Evolutionary conservation across 2,797 vertebrate species (phyloP).

Genomic region (Dendrocincla tyrannina): DNA sequence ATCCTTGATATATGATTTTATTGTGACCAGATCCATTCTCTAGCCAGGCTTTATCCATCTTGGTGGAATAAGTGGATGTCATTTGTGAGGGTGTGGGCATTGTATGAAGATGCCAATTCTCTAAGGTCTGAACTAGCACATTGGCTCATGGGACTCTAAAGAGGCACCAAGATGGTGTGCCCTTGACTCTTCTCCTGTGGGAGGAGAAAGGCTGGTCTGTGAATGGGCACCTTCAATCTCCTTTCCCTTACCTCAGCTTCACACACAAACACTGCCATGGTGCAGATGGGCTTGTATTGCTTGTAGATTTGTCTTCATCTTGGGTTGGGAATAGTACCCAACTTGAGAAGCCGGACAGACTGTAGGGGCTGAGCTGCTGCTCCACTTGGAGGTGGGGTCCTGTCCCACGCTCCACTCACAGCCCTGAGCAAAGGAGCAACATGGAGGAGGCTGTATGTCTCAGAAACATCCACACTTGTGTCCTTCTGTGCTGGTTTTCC

Average conservation of each 20-base stretch:
- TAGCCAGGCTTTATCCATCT: background rate
- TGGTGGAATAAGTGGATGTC: background rate
- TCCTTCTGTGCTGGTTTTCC: background rate
- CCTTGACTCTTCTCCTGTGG: fast-evolving
- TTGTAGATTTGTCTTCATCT: background rate
- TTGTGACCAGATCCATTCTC: background rate
- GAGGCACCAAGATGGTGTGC: background rate
- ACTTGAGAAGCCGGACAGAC: background rate
- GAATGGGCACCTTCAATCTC: background rate
- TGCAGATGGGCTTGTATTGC: background rate
- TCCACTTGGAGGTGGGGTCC: background rate
- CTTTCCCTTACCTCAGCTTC: background rate
- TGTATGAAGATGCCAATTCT: background rate
- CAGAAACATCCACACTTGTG: fast-evolving
- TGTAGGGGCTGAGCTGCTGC: background rate
- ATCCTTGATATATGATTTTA: background rate
- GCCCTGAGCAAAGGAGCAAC: fast-evolving
- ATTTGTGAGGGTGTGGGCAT: fast-evolving
- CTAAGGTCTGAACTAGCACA: too few species aligned
- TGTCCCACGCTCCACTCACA: fast-evolving
- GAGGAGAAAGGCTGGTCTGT: background rate
- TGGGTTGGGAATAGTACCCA: background rate
- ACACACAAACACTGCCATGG: fast-evolving
- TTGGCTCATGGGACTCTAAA: background rate
- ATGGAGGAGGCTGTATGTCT: background rate